These are phyloP conservation scores for Pantherophis alleghaniensis DNA, from an alignment of 2,797 vertebrate species.

Conservation along the genomic window DNA sequence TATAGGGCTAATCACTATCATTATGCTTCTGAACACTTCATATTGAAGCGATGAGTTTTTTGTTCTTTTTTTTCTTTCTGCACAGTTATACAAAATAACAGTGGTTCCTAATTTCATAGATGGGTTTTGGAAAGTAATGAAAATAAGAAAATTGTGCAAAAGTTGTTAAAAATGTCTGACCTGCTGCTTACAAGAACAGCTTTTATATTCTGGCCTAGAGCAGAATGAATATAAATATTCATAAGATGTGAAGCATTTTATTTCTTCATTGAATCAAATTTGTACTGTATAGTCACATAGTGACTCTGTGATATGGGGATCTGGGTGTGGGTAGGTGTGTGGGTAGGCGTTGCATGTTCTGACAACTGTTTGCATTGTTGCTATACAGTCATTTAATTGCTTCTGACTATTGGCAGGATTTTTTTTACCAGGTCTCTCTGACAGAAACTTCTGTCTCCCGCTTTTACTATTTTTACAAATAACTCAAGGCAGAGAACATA, in stretches of 20 bases:
- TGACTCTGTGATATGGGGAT: background rate
- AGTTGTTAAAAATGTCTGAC: background rate
- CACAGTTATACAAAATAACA: background rate
- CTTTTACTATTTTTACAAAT: background rate
- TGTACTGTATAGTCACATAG: background rate
- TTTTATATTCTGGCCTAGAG: background rate
- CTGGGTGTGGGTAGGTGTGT: background rate
- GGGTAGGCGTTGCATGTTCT: background rate
- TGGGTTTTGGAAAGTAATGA: conserved; percentile 5
- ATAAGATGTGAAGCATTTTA: background rate
- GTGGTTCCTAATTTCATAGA: conserved; percentile 2
- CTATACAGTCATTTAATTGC: background rate
- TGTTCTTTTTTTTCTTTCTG: conserved; percentile 18
- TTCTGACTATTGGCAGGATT: background rate
- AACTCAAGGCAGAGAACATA: background rate
- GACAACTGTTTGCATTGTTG: background rate
- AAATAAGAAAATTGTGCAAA: background rate
- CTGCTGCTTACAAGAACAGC: background rate
- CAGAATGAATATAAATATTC: conserved; percentile 1
- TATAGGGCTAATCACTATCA: conserved; percentile 34
- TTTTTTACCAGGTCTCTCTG: background rate
- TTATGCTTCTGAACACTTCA: conserved; percentile 41
- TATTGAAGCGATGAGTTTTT: conserved; percentile 32
- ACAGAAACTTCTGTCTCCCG: background rate
- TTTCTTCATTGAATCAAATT: background rate